Evolutionary conservation across 2,797 vertebrate species (phyloP).

Genomic region (Enteromius unitaeniatus): DNA sequence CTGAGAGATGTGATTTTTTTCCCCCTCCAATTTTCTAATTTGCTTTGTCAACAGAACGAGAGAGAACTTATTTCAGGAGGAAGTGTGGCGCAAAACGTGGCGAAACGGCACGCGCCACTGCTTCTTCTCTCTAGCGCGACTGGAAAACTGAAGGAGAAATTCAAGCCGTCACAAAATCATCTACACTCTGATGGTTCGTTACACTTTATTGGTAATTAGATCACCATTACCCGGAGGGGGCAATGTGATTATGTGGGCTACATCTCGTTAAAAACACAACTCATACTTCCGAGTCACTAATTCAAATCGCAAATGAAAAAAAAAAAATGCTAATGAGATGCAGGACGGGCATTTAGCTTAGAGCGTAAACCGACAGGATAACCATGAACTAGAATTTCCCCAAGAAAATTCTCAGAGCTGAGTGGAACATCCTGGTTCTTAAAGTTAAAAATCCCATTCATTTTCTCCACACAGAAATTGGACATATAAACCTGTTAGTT

Average conservation of each 20-base stretch:
- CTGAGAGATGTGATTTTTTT: slow-evolving; percentile 7
- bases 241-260: slow-evolving; percentile 44
- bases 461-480: not conserved
- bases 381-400: not conserved
- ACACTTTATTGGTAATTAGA: slow-evolving; percentile 57
- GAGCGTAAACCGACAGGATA: not conserved
- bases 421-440: not conserved
- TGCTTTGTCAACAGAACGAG: slow-evolving; percentile 31
- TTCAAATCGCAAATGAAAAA: not conserved
- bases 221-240: slow-evolving; percentile 40
- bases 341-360: slow-evolving; percentile 26
- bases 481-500: not conserved
- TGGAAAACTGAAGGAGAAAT: slow-evolving; percentile 40
- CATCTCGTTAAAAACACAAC: slow-evolving; percentile 46
- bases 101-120: slow-evolving; percentile 2
- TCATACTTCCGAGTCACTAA: slow-evolving; percentile 20
- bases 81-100: not conserved
- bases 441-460: not conserved
- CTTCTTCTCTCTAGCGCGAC: slow-evolving; percentile 9
- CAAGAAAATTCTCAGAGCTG: not conserved
- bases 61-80: not conserved
- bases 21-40: not conserved
- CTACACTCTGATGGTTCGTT: slow-evolving; percentile 53
- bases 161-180: slow-evolving; percentile 46
- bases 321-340: slow-evolving; percentile 37